Percentiles rank a stretch among this genome's conserved stretches.
These are phyloP conservation scores for Eupithecia centaureata DNA, from an alignment of 2,888 invertebrate species.

Conservation along the genomic window DNA sequence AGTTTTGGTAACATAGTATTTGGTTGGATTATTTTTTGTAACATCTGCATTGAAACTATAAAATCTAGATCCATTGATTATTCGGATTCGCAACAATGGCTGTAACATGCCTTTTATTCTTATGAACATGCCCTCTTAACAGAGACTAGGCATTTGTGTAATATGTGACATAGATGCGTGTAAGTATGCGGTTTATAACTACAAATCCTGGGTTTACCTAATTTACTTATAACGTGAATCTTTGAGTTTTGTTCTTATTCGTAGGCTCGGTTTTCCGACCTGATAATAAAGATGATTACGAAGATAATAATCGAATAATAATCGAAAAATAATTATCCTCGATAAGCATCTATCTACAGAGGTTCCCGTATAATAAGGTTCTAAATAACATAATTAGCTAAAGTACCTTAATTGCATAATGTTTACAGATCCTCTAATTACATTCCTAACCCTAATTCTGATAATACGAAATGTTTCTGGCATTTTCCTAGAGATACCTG, in stretches of 20 bases:
- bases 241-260: not conserved
- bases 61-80: too few species aligned
- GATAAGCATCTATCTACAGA: not conserved
- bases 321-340: not conserved
- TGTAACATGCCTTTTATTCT: too few species aligned
- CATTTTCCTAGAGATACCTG: not conserved
- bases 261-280: not conserved
- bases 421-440: conserved; percentile 3
- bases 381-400: not conserved
- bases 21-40: too few species aligned
- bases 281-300: not conserved
- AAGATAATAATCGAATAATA: not conserved
- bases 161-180: not conserved
- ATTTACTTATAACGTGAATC: not conserved
- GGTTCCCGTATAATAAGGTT: not conserved
- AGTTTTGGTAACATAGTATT: too few species aligned
- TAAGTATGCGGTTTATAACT: not conserved
- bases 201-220: not conserved
- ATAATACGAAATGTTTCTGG: conserved; percentile 10
- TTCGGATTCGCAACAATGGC: too few species aligned
- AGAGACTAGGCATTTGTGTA: not conserved
- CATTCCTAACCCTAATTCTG: conserved; percentile 9
- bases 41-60: too few species aligned
- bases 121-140: not conserved
- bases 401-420: not conserved